Base-by-base conservation (phyloP, 2,797 vertebrate genomes). In the Mionectes olivaceus region DNA sequence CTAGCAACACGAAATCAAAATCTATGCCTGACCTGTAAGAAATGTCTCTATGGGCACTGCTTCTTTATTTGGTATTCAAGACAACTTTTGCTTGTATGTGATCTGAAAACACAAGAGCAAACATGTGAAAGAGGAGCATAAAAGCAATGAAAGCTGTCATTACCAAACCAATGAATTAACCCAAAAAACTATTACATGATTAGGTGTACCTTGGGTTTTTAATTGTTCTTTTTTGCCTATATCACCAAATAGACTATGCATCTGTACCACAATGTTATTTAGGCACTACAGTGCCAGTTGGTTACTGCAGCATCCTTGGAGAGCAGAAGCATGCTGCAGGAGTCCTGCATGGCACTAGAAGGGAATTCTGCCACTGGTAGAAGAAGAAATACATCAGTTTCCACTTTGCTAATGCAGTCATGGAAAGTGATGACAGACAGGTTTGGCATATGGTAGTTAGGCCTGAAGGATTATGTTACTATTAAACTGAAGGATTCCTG, bases 71-170 rank as follows among this genome's bases (percentile, higher is more conserved):
- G 76, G 49, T 89, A 68, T 91, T 74, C 92, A 94, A 50, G 84
- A 39, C 75, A 60, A 21, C 13, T 86, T 95, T 93, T 94, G 52
- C 59, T 92, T 77, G 35, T 83, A 73, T 94, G 69, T 91, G 84
- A 87, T 83, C 89, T 96, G 77, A 92, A 97, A 92, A 90, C 86
- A 75, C 76, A 93, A 95, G 89, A 95, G 89, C 75, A 97, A 88
- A 90, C 43, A 44, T 19, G 63, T 89, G 84, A 94, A 94, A 92
- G 92, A 77, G 69, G 79, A 95, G 70, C 35, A 86, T 73, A 83
- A 94, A 94, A 92, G 67, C 76, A 77, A 60, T 53, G 50, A 83
- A 86, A 32, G 19, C 79, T 82, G 46, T 37, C 30, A n/a, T 33
- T 50, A 35, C 41, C 63, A 86, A 89, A 67, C 49, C 73, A 82